Conservation (phyloP, 2,113 vertebrate genomes). For the Globicephala melas region DNA sequence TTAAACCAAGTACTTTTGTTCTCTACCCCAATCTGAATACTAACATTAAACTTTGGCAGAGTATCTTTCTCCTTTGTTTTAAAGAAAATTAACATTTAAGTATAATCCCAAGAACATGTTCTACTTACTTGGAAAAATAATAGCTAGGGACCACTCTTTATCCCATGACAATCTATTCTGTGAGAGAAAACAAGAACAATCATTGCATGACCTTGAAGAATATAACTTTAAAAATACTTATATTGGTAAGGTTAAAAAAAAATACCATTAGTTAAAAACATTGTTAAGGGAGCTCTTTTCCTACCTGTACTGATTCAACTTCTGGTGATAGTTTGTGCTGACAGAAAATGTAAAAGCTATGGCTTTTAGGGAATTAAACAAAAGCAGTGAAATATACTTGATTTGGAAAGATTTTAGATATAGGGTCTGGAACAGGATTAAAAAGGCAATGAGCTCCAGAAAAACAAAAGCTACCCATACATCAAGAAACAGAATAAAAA, state of each 20-base stretch:
- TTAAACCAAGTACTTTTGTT: neutral
- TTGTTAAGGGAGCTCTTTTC: constrained; percentile 15
- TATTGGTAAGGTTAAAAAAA: constrained; percentile 64
- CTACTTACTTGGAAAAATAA: constrained; percentile 69
- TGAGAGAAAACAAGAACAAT: constrained; percentile 58
- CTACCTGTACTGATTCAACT: neutral
- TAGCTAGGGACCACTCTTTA: constrained; percentile 53
- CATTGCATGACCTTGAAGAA: constrained; percentile 62
- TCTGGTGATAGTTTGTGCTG: neutral
- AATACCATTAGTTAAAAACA: constrained; percentile 66
- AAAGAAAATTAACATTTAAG: constrained; percentile 59
- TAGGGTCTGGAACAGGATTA: neutral
- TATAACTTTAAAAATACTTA: constrained; percentile 70
- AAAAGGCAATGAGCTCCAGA: constrained; percentile 17
- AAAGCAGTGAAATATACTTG: constrained; percentile 39
- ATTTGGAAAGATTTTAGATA: constrained; percentile 5
- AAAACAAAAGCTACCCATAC: neutral
- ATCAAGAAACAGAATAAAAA: neutral
- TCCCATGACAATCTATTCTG: constrained; percentile 45
- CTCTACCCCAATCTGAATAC: constrained; percentile 3
- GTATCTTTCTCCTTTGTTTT: constrained; percentile 39
- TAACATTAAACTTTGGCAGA: constrained; percentile 53
- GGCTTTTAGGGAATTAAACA: constrained; percentile 47
- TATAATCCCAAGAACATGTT: constrained; percentile 50
- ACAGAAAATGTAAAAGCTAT: constrained; percentile 45